Base-by-base conservation (phyloP, 2,797 vertebrate genomes). In the Gadopsis marmoratus region DNA sequence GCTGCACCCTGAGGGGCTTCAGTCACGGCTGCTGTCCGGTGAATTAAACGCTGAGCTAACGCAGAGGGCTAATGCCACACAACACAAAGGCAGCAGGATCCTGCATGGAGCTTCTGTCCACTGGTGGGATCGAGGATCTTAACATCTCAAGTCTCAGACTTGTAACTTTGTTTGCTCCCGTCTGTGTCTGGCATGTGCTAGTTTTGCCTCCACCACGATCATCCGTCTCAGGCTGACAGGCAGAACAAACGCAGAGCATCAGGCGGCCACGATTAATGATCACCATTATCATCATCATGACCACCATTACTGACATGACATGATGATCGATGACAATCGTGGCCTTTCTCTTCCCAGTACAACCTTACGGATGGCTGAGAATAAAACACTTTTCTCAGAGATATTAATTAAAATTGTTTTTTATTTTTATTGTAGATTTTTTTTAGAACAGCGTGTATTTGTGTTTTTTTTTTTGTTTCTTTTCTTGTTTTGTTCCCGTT, bases 21-120 rank as follows among this genome's bases (percentile, higher is more conserved):
- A 53, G 71, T 55, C 84, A 74, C 41, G 21, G 31, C 72, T 14
- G 71, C 78, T 69, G 82, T 82, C 79, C 73, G 68, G 21, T 74
- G 75, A 68, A 70, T 82, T 87, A 77, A 65, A 86, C 23, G 33
- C 67, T 79, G 4, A 66, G 76, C 62, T 10, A 68, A 84, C 74
- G 71, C 71, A 41, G 29, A 61, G 17, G 29, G 47, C 64, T 64
- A 21, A 79, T 53, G 80, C 56, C 70, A 68, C 59, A 53, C 71
- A 79, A 61, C 61, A 72, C 48, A 82, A 71, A 85, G 78, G 78
- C 66, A 71, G 65, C 29, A 5, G 58, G 76, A 81, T 70, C 14
- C 69, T 43, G 17, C 67, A 39, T 14, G 21, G 45, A 81, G 43
- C n/a, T 14, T 14, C 23, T 6, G 14, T 48, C 23, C 35, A 47